Evolutionary conservation across 1,140 invertebrate species (phyloP).

Genomic region (Drosophila sucinea): DNA sequence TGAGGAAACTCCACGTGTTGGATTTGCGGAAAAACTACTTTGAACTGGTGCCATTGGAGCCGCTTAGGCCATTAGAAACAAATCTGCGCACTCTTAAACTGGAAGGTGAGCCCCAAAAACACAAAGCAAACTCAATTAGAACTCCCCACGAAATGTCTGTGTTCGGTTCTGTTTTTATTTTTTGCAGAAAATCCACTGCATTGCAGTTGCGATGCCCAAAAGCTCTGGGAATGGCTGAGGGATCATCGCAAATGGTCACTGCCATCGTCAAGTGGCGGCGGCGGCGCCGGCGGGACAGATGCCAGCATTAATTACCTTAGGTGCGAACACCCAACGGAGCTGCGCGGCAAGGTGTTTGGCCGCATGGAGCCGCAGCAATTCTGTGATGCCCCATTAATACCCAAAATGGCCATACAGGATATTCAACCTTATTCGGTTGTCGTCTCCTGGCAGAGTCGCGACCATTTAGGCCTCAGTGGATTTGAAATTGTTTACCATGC

Average conservation of each 20-base stretch:
- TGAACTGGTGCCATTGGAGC: conserved; percentile 90
- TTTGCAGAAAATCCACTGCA: conserved; percentile 91
- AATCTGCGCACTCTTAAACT: conserved; percentile 90
- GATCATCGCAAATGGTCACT: conserved; percentile 89
- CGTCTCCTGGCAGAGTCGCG: conserved; percentile 94
- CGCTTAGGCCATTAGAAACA: conserved; percentile 90
- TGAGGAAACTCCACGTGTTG: conserved; percentile 90
- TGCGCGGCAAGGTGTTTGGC: conserved; percentile 89
- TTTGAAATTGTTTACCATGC: conserved; percentile 94
- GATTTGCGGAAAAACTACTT: conserved; percentile 94
- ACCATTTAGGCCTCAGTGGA: conserved; percentile 92
- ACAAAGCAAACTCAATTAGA: neutral
- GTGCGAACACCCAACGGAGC: conserved; percentile 91
- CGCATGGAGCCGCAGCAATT: conserved; percentile 91
- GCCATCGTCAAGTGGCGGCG: conserved; percentile 64
- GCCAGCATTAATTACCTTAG: conserved; percentile 85
- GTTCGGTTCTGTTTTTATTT: conserved; percentile 17
- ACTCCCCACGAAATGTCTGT: neutral
- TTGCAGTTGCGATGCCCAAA: conserved; percentile 92
- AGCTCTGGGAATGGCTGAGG: conserved; percentile 93
- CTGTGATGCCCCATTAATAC: conserved; percentile 91
- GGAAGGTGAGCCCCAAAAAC: conserved; percentile 86
- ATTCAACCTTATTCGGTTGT: conserved; percentile 94
- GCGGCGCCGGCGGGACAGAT: conserved; percentile 72
- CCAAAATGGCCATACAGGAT: conserved; percentile 92